Percentiles rank a stretch among this genome's conserved stretches.
phyloP scores from a whole-genome alignment of 2,797 vertebrate genomes.

The Melanotaenia pygmaea region DNA sequence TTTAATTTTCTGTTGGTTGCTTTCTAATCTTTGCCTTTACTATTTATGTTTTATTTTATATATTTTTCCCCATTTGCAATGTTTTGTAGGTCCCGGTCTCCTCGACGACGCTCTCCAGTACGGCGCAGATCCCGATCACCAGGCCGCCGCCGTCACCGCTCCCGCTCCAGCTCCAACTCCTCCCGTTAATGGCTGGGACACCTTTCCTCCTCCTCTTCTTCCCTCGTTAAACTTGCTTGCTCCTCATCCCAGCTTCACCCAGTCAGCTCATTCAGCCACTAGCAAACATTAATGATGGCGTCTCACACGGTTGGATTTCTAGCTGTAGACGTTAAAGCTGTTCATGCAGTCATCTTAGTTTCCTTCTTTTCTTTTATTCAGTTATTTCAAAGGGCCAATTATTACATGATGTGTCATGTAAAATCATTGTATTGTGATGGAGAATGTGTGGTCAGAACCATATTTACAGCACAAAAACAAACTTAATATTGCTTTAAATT shows the following conservation, averaged over 20 bases:
- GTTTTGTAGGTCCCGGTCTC: constrained; percentile 87
- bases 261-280: not conserved
- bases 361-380: not conserved
- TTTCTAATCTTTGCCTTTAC: too few species aligned
- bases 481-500: too few species aligned
- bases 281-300: not conserved
- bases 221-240: not conserved
- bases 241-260: not conserved
- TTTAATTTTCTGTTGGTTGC: too few species aligned
- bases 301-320: too few species aligned
- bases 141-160: constrained; percentile 89
- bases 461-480: not conserved
- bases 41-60: not conserved
- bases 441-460: not conserved
- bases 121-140: constrained; percentile 89
- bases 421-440: too few species aligned
- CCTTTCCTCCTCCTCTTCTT: too few species aligned
- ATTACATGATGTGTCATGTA: not conserved
- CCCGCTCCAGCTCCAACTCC: constrained; percentile 93
- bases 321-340: too few species aligned
- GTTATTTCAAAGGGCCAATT: not conserved
- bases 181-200: constrained; percentile 81
- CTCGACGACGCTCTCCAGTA: constrained; percentile 88
- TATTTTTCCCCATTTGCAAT: not conserved
- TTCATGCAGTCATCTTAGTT: not conserved